Base-by-base conservation (phyloP, 1,140 invertebrate genomes). In the Drosophila biarmipes region DNA sequence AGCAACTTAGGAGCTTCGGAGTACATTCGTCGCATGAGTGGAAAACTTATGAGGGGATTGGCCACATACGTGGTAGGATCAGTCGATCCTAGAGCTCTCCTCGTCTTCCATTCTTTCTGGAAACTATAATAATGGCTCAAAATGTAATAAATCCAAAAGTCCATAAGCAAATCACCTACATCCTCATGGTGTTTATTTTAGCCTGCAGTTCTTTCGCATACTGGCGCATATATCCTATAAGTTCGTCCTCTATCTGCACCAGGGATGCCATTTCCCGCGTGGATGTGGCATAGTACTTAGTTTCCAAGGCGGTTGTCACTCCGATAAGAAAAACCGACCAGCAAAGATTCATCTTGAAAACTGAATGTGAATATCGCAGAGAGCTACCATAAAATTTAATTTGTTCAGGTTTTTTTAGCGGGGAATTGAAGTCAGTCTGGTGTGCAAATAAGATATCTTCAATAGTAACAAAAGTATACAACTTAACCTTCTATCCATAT, bases 21-120 rank as follows among this genome's bases (percentile, higher is more conserved):
- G 43, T 73, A 56, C 80, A 86, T 80, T n/a, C 80, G 42, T 6
- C 78, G 52, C n/a, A 85, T 29, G 8, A 85, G 14, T 0, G 81
- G 67, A 6, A 76, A 53, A 43, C 81, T 77, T 17, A 57, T 54
- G 12, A 86, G 15, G 0, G 73, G 73, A 74, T 80, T 85, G 1
- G 67, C 45, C 4, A 81, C 48, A 49, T 54, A 81, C 3, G 5
- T n/a, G 0, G 34, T 45, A 0, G 58, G 51, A 74, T 86, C 48
- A 0, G 34, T 14, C 0, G 6, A 8, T 0, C 43, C 38, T 19
- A 55, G 27, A 7, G 35, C 12, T 12, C 10, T 17, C 6, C 49
- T 62, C 0, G 11, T n/a, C 14, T 8, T 19, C 35, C 56, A 73
- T 24, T 73, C 71, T 2, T 46, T 2, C 6, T 63, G 29, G 4